Base-by-base conservation (phyloP, 1,140 invertebrate genomes). In the Babylonia areolata region DNA sequence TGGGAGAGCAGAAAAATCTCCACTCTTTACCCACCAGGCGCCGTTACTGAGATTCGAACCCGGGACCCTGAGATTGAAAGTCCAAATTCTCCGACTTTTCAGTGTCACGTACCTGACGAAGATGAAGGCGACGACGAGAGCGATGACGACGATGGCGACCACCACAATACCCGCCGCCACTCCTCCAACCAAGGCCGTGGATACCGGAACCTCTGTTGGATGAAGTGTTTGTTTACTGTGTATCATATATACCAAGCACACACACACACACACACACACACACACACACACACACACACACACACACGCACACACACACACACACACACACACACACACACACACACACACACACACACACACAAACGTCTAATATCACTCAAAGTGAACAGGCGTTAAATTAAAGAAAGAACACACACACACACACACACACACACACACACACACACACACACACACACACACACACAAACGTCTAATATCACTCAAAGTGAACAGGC, bases 361-460 rank as follows among this genome's bases (percentile, higher is more conserved):
- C 71, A 73, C 71, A 73, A n/a, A 73, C 71, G 35, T 31, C 33
- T 31, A 35, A 5, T 35, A 5, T 35, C 33, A 73, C 71, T n/a
- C n/a, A n/a, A n/a, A n/a, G n/a, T n/a, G n/a, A n/a, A n/a, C n/a
- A n/a, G n/a, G n/a, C n/a, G n/a, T n/a, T n/a, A n/a, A n/a, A n/a
- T n/a, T n/a, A n/a, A n/a, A n/a, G n/a, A n/a, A n/a, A n/a, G n/a
- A n/a, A 73, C 6, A 73, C 71, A 3, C 71, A 73, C 71, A 37
- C 71, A 73, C 75, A 9, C 75, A 77, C 75, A 77, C 75, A 77
- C 75, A 54, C 78, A 51, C 78, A 54, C 78, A 80, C 46, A 80
- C 46, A 80, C 28, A 80, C 78, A 54, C 40, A 80, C 42, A 54
- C 40, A 54, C 40, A 54, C 78, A 80, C 40, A 35, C 40, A 80